These are phyloP conservation scores for Ariolimax columbianus DNA, from an alignment of 2,888 invertebrate species.

Conservation along the genomic window DNA sequence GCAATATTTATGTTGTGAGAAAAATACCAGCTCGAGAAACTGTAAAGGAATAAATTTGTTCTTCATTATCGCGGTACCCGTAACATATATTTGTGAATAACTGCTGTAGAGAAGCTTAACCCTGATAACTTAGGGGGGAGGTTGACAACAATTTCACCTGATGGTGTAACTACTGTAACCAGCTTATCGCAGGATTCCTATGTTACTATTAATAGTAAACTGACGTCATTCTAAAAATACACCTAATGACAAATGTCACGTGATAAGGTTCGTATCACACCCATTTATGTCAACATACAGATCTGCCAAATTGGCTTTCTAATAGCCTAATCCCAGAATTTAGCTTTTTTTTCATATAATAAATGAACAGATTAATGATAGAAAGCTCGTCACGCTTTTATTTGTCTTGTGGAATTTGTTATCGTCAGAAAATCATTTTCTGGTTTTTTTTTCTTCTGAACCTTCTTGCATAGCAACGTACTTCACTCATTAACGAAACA, in stretches of 20 bases:
- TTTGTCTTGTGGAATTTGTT: too few relatives aligned
- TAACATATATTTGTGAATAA: slow-evolving; percentile 1
- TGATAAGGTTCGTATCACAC: not conserved
- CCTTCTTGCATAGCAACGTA: too few relatives aligned
- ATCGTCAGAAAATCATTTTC: too few relatives aligned
- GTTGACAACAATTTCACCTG: slow-evolving; percentile 21
- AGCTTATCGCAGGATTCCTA: slow-evolving; percentile 13
- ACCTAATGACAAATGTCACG: not conserved
- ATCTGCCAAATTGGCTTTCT: too few relatives aligned
- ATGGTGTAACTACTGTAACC: slow-evolving; percentile 30
- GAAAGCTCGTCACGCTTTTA: too few relatives aligned
- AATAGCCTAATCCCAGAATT: too few relatives aligned
- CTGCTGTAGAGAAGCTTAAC: not conserved
- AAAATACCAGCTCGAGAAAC: not conserved
- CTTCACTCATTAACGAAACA: too few relatives aligned
- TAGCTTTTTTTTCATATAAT: too few relatives aligned
- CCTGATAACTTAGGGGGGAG: not conserved
- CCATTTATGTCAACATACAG: not conserved
- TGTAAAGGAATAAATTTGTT: not conserved
- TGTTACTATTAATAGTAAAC: slow-evolving; percentile 19
- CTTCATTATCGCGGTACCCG: not conserved
- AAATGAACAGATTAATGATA: too few relatives aligned
- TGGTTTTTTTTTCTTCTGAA: too few relatives aligned
- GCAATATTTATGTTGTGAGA: not conserved
- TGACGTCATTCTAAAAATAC: not conserved